Base-by-base conservation (phyloP, 1,140 invertebrate genomes). In the Eurosta solidaginis region DNA sequence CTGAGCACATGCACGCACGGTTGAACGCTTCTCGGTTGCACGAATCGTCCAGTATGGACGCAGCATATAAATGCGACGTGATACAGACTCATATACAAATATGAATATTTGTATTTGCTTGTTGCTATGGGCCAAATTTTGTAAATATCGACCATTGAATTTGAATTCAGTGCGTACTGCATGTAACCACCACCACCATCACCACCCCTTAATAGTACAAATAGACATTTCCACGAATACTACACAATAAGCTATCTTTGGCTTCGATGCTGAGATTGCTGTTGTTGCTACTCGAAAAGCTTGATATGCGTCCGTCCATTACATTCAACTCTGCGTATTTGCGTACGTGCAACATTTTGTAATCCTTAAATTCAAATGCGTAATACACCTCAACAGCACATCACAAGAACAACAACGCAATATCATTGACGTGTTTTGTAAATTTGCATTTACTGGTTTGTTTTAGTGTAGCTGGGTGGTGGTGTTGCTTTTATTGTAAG, bases 121-220 rank as follows among this genome's bases (percentile, higher is more conserved):
- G 59, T 68, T 68, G 59, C 29, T 68, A 68, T 68, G 59, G 29
- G 40, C 29, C 59, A 68, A 5, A 68, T 40, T 59, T 59, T 29
- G 27, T 7, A 17, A n/a, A n/a, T n/a, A n/a, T n/a, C n/a, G n/a
- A n/a, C n/a, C n/a, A n/a, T n/a, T n/a, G n/a, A n/a, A n/a, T n/a
- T n/a, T n/a, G n/a, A n/a, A n/a, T n/a, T n/a, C 33, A 33, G 17
- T n/a, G 2, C 6, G 27, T 3, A 33, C 7, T 40, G 59, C 22
- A 68, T 68, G 59, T 33, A 68, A 68, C 33, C 59, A 68, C 59
- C 59, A 40, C 59, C n/a, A n/a, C n/a, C n/a, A n/a, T n/a, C n/a
- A n/a, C 33, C 52, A 59, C 20, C n/a, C 49, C 49, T 6, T 5
- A 20, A 47, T 47, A 47, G 27, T 17, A 33, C 54, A 59, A 12